These are phyloP conservation scores for Nemoura dubitans DNA, from an alignment of 2,888 invertebrate species.

Conservation along the genomic window DNA sequence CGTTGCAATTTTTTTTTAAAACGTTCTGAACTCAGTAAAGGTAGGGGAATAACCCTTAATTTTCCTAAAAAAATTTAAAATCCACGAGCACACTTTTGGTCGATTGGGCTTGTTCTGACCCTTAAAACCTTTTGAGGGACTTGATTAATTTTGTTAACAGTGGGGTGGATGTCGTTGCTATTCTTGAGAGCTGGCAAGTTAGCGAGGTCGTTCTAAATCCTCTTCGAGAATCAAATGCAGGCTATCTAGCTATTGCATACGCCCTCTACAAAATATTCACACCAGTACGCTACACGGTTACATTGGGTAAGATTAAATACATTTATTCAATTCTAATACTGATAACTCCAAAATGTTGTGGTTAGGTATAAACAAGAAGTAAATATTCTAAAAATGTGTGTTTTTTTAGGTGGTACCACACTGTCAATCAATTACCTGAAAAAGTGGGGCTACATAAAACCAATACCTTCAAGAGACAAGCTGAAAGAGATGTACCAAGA, in stretches of 20 bases:
- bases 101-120: too few species aligned
- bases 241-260: constrained; percentile 89
- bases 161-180: constrained; percentile 87
- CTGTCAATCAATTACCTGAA: constrained; percentile 83
- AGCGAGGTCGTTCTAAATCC: constrained; percentile 82
- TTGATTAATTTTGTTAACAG: constrained; percentile 65
- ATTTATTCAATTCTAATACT: constrained; percentile 44
- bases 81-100: too few species aligned
- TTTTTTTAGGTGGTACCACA: constrained; percentile 85
- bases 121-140: constrained; percentile 15
- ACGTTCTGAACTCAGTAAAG: too few species aligned
- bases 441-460: constrained; percentile 82
- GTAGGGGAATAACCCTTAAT: too few species aligned
- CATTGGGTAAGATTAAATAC: constrained; percentile 74
- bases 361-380: too few species aligned
- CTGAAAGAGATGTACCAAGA: constrained; percentile 71
- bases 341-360: too few species aligned
- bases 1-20: too few species aligned
- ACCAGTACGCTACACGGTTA: constrained; percentile 91
- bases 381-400: too few species aligned
- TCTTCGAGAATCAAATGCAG: constrained; percentile 81
- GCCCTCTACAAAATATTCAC: constrained; percentile 93
- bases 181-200: constrained; percentile 80
- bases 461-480: constrained; percentile 74
- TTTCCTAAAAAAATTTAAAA: too few species aligned